phyloP scores from a whole-genome alignment of 2,113 vertebrate species.

The Macroglossus sobrinus region DNA sequence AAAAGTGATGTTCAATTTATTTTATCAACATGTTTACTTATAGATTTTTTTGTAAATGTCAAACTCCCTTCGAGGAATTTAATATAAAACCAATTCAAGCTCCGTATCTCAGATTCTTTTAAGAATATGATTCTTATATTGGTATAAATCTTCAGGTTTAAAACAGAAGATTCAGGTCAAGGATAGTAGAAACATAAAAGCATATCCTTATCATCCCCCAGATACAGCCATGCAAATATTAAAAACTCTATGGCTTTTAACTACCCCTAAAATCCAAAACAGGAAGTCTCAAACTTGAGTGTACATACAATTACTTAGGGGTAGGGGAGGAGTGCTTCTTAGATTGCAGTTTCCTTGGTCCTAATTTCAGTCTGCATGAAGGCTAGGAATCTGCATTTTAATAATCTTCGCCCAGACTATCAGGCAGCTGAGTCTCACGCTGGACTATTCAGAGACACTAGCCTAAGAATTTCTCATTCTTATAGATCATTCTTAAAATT shows the following conservation, averaged over 20 bases:
- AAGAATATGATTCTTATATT: not conserved
- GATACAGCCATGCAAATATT: not conserved
- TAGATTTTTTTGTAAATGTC: not conserved
- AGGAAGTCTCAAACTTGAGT: not conserved
- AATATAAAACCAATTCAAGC: not conserved
- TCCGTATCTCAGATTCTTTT: not conserved
- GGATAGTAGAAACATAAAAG: not conserved
- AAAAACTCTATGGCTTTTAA: not conserved
- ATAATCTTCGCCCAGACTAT: accelerated
- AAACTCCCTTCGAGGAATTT: not conserved
- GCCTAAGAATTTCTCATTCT: not conserved
- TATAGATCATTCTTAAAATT: not conserved
- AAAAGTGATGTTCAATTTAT: not conserved
- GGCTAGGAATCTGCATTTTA: not conserved
- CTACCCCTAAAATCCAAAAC: not conserved
- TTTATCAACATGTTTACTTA: not conserved
- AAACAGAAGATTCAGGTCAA: not conserved
- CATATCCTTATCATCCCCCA: not conserved
- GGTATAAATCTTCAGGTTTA: not conserved
- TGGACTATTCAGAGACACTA: not conserved
- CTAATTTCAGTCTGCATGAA: not conserved
- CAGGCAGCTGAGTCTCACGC: not conserved
- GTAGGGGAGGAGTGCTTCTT: not conserved
- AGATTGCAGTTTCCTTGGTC: not conserved
- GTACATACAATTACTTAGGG: not conserved